Evolutionary conservation across 2,888 invertebrate genomes (phyloP), one percentile per base, ranked within the genome.

Genomic region (Aspidiotus destructor): DNA sequence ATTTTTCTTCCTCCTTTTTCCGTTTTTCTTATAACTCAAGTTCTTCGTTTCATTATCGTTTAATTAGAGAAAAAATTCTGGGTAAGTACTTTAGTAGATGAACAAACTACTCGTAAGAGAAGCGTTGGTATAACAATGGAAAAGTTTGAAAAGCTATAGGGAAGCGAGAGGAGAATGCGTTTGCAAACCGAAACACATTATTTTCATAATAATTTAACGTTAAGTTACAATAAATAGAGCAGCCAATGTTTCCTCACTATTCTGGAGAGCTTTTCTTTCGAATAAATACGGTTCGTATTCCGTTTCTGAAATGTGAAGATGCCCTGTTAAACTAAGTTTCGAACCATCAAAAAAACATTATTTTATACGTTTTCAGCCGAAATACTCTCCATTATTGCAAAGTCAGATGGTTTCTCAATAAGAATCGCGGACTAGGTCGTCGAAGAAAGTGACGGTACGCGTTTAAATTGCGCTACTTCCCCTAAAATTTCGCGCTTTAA

Each of bases 81-180:
- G 48, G 48, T 48, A 48, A 11, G 6, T 48, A 13, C 48, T 48
- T 48, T n/a, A 11, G 10, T 48, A 13, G 10, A n/a, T 48, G 48
- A 48, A 48, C 10, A 11, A n/a, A 48, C 10, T 13, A 6, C 48
- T 11, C 48, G 48, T 48, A n/a, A 48, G 48, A 48, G 6, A 48
- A 48, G n/a, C 11, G 48, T n/a, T 13, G 48, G n/a, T 11, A 48
- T 48, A n/a, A 48, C n/a, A n/a, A 48, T 28, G 6, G n/a, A 48
- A 48, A 11, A 48, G 48, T 48, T 48, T 48, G 48, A 48, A n/a
- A 48, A 48, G 48, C 48, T 13, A 48, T 48, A 48, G 48, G 48
- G 48, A n/a, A 48, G 48, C 48, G n/a, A 13, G 10, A 48, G n/a
- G n/a, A 44, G 48, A 48, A 48, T 48, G 48, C 48, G 10, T 48